Evolutionary conservation across 2,797 vertebrate species (phyloP), one percentile per base, ranked within the genome.

Genomic region (Xiphophorus birchmanni): DNA sequence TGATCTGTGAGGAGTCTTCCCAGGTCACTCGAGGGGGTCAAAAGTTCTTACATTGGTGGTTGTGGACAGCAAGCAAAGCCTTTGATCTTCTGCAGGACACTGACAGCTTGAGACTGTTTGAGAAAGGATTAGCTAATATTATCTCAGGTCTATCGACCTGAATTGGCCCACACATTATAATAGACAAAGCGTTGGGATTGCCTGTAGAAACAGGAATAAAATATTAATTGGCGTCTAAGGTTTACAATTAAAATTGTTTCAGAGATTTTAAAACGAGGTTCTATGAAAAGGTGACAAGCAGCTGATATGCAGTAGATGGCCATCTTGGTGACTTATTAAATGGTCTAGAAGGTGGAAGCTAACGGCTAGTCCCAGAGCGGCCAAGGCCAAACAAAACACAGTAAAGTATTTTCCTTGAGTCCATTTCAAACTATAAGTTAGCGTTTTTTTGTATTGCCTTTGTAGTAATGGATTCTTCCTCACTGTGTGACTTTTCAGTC

Each of bases 41-140:
- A 56, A 32, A 74, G 73, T 56, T 83, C 65, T 74, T 54, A 67
- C 75, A 82, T 65, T 84, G 77, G 4, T 83, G 50, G 40, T n/a
- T 48, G 73, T 60, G 80, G 29, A 73, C 0, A 11, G 52, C 75
- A 79, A 83, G 78, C 81, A 87, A 88, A 87, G 81, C 80, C 73
- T 65, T 84, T 88, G 80, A 87, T 86, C 87, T 90, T 81, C 56
- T 74, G 63, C 77, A 75, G 81, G 54, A 13, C 74, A 47, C 72
- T 79, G 81, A 82, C 78, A 76, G 63, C 79, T 90, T 85, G 83
- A 88, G 87, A 90, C 83, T 83, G 83, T 93, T 93, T 93, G 86
- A 84, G 88, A 88, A 77, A 87, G 89, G 92, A 95, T 95, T 81
- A 94, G 85, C 88, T 93, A 82, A 94, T 89, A 93, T 90, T 92